Evolutionary conservation across 2,113 vertebrate genomes (phyloP).

Genomic region (Caranx ignobilis): DNA sequence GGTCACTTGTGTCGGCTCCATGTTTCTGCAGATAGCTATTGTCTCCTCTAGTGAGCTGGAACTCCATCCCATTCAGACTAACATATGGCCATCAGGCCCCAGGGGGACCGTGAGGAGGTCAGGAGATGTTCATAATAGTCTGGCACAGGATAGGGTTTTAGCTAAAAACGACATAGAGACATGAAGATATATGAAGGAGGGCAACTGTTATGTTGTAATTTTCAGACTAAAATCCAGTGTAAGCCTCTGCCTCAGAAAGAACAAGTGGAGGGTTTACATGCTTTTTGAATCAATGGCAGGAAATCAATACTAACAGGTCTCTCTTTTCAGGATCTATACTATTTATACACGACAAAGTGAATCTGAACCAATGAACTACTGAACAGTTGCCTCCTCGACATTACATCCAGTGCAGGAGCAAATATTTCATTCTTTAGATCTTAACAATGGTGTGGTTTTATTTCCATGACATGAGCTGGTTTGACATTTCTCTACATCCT

Average conservation of each 20-base stretch:
- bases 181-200: conserved; percentile 13
- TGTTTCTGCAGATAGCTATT: conserved; percentile 45
- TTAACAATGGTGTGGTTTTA: conserved; percentile 45
- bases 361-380: conserved; percentile 14
- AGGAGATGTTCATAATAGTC: conserved; percentile 50
- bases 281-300: conserved; percentile 14
- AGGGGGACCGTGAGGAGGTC: conserved; percentile 29
- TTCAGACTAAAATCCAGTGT: not conserved
- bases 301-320: conserved; percentile 20
- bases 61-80: conserved; percentile 43
- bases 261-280: not conserved
- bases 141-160: conserved; percentile 23
- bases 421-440: conserved; percentile 52
- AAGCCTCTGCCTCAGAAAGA: not conserved
- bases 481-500: conserved; percentile 71
- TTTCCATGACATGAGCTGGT: conserved; percentile 51
- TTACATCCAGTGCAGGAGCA: not conserved
- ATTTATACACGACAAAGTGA: conserved; percentile 13
- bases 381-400: not conserved
- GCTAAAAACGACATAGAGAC: conserved; percentile 14
- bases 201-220: not conserved
- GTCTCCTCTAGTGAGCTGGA: conserved; percentile 50
- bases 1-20: conserved; percentile 14
- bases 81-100: conserved; percentile 53
- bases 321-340: not conserved